Conservation (phyloP, 2,113 vertebrate genomes). For the Aramus guarauna region DNA sequence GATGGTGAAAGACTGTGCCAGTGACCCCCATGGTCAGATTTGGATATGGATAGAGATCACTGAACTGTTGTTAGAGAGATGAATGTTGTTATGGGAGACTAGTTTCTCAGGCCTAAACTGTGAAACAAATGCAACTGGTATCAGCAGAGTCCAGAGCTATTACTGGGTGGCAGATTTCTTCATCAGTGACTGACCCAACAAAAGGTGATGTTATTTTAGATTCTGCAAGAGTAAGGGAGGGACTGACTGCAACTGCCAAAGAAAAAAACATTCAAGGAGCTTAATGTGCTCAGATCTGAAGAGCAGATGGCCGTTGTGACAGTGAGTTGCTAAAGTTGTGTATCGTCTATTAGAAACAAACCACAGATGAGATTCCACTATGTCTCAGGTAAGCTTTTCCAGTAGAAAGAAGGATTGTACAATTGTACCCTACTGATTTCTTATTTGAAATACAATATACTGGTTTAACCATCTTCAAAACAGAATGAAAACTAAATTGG, state of each 20-base stretch:
- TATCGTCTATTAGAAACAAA: neutral
- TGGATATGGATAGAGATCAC: neutral
- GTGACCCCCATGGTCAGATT: neutral
- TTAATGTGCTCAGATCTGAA: neutral
- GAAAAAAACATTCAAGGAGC: neutral
- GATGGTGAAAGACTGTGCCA: neutral
- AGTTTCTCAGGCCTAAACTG: neutral
- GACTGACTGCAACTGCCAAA: neutral
- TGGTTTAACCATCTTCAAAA: neutral
- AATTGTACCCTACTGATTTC: neutral
- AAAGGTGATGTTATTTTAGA: neutral
- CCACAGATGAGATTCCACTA: neutral
- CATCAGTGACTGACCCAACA: neutral
- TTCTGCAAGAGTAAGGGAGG: neutral
- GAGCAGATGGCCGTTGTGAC: neutral
- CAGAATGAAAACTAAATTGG: neutral
- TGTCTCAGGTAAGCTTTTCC: neutral
- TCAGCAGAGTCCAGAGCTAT: neutral
- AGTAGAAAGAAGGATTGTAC: neutral
- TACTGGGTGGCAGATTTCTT: neutral
- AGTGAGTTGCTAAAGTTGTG: neutral
- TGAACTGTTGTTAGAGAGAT: neutral
- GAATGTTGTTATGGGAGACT: neutral
- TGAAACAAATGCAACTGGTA: neutral
- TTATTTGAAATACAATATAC: neutral